Evolutionary conservation across 2,888 invertebrate genomes (phyloP).

Genomic region (Griposia aprilina): DNA sequence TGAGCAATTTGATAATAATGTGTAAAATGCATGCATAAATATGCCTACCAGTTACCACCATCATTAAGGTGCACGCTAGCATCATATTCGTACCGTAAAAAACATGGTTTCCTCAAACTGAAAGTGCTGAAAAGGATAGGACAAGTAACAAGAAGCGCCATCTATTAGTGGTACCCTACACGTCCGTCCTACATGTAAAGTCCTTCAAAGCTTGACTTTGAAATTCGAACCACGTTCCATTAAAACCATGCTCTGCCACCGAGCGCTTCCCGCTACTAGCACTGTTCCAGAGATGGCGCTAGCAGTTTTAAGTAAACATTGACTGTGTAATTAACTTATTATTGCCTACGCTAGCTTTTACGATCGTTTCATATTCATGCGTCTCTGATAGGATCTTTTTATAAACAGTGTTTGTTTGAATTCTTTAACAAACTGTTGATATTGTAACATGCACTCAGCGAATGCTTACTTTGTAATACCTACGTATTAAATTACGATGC

Average conservation of each 20-base stretch:
- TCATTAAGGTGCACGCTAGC: not conserved
- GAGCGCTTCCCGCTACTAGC: too few relatives aligned
- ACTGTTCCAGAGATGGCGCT: conserved; percentile 62
- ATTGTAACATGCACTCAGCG: conserved; percentile 38
- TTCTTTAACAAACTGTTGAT: conserved; percentile 54
- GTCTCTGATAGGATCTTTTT: conserved; percentile 62
- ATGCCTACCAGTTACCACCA: not conserved
- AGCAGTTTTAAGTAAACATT: conserved; percentile 20
- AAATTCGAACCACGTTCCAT: conserved; percentile 3
- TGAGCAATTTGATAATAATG: not conserved
- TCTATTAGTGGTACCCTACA: conserved; percentile 10
- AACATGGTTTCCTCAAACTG: too few relatives aligned
- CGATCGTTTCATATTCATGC: conserved; percentile 65
- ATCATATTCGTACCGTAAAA: not conserved
- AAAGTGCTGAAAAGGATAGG: not conserved
- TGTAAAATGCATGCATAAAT: not conserved
- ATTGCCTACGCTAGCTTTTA: conserved; percentile 63
- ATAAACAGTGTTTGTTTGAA: conserved; percentile 60
- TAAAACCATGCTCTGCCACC: not conserved
- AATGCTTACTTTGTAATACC: conserved; percentile 41
- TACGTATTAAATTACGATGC: conserved; percentile 26
- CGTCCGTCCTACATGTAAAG: not conserved
- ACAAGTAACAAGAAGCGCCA: conserved; percentile 34
- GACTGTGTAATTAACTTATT: conserved; percentile 56
- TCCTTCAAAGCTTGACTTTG: not conserved